A percentile compares a stretch with the other conserved stretches of the same genome.
phyloP scores from a whole-genome alignment of 2,888 invertebrate genomes.

The Agrilus cyanescens region DNA sequence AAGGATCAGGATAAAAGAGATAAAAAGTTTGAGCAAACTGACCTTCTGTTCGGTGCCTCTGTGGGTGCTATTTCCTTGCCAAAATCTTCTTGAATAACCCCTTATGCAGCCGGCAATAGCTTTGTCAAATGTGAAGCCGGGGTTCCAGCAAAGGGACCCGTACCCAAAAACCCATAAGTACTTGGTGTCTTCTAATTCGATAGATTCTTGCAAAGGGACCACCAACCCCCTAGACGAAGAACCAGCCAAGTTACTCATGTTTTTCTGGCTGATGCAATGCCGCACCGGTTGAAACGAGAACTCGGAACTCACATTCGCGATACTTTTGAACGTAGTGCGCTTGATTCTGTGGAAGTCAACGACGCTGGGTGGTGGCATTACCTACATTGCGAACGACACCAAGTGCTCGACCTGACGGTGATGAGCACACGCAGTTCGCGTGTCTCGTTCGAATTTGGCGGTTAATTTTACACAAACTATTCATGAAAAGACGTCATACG shows the following conservation, averaged over 20 bases:
- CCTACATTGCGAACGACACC: too few relatives aligned
- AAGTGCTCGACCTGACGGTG: too few relatives aligned
- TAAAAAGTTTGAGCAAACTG: conserved; percentile 18
- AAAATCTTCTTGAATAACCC: conserved; percentile 77
- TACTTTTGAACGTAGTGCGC: too few relatives aligned
- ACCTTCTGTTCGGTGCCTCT: conserved; percentile 66
- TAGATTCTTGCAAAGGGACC: conserved; percentile 24
- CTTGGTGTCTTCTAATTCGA: conserved; percentile 32
- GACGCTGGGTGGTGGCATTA: too few relatives aligned
- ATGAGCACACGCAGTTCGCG: too few relatives aligned
- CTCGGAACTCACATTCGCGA: too few relatives aligned
- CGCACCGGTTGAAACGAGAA: background rate
- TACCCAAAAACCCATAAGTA: conserved; percentile 89
- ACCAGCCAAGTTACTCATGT: conserved; percentile 5
- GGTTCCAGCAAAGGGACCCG: conserved; percentile 91
- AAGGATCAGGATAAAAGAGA: background rate
- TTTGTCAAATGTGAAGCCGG: conserved; percentile 75
- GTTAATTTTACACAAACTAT: too few relatives aligned
- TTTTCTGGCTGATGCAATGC: conserved; percentile 8
- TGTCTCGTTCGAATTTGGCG: too few relatives aligned
- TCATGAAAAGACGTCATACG: too few relatives aligned
- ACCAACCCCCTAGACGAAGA: background rate
- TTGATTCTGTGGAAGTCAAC: too few relatives aligned
- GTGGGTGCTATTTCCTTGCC: conserved; percentile 83
- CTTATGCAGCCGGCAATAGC: conserved; percentile 71